Evolutionary conservation across 2,113 vertebrate species (phyloP), one percentile per base, ranked within the genome.

Genomic region (Megalops atlanticus): DNA sequence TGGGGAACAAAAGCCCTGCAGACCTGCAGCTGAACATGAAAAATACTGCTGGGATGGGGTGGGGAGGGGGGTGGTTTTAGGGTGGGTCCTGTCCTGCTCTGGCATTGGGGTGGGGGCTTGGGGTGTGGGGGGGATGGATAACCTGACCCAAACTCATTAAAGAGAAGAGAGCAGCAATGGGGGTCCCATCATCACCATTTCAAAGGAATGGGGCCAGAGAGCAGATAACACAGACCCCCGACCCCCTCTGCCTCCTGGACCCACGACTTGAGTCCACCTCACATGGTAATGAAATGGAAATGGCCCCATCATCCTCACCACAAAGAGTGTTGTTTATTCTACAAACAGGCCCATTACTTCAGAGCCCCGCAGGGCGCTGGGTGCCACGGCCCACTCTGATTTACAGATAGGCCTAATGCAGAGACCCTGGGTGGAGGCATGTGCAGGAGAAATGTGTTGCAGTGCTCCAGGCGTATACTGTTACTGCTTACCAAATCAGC

Each of bases 1-100:
- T 89, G 90, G 88, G 86, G 92, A 95, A 96, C 95, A 96, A 96
- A 95, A 91, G 89, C 88, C 88, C 87, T 84, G 87, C 89, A 87
- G 81, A 92, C 89, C 87, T 90, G 92, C 91, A 86, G 92, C 92
- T 91, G 89, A 94, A 91, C 88, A 92, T 94, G 93, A 95, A 93
- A 95, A 95, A 96, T 94, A 93, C 88, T 82, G 82, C 85, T 85
- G 86, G 81, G 47, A 64, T 79, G 82, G 83, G 36, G 76, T 24
- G 88, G 88, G 82, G 79, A 85, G 38, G 64, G 76, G 39, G 7
- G 24, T 41, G 77, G 69, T 49, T n/a, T 8, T 74, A 58, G 71
- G 68, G 72, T 43, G 24, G 21, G 39, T 33, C 54, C 72, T 31
- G n/a, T 80, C 35, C 71, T 70, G 68, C 68, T 33, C 69, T 58